Evolutionary conservation across 53 echinoderm and acorn worm genomes (phyloP).

Genomic region (Glandiceps talaboti): DNA sequence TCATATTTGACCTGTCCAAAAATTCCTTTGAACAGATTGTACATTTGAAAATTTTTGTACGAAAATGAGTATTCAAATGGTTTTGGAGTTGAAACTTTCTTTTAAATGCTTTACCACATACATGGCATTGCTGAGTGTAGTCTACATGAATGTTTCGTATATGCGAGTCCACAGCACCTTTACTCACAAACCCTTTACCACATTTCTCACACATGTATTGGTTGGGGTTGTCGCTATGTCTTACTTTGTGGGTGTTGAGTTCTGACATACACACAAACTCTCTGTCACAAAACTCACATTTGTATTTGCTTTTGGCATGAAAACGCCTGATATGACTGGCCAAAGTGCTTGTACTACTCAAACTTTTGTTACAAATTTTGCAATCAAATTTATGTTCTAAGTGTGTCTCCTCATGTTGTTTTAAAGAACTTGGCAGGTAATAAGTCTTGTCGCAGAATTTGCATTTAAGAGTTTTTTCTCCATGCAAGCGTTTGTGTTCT

Average conservation of each 20-base stretch:
- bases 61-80: neutral
- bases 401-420: no score
- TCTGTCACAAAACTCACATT: neutral
- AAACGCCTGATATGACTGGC: neutral
- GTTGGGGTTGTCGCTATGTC: neutral
- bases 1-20: neutral
- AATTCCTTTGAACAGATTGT: neutral
- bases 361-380: neutral
- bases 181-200: neutral
- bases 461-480: no score
- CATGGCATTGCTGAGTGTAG: neutral
- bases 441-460: no score
- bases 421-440: no score
- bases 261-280: neutral
- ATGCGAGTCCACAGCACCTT: neutral
- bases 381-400: neutral
- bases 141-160: neutral
- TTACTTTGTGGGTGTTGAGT: neutral
- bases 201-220: neutral
- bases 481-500: no score
- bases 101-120: neutral
- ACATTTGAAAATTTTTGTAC: neutral
- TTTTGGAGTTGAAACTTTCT: neutral
- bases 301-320: neutral
- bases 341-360: neutral